phyloP scores from a whole-genome alignment of 1,140 invertebrate genomes.

The Ostrea denselamellosa region DNA sequence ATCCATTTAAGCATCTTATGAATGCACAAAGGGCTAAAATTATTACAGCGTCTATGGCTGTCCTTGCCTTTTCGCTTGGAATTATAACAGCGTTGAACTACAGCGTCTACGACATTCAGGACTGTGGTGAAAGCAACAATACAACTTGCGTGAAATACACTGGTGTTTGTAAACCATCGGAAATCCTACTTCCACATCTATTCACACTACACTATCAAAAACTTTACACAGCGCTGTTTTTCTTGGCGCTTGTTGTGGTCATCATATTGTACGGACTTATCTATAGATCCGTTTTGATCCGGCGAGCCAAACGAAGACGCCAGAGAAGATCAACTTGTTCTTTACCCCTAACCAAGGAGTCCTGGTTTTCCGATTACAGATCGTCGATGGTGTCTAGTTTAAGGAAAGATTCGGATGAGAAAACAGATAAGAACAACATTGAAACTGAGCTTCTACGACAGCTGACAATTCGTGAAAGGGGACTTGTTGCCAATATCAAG shows the following conservation, averaged over 20 bases:
- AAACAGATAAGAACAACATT: constrained; percentile 49
- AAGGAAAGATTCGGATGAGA: constrained; percentile 46
- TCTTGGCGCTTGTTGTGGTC: constrained; percentile 66
- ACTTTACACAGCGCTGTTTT: constrained; percentile 68
- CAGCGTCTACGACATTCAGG: constrained; percentile 64
- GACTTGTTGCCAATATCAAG: constrained; percentile 69
- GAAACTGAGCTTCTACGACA: constrained; percentile 51
- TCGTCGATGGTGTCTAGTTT: constrained; percentile 6
- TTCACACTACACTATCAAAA: constrained; percentile 69
- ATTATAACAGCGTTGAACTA: constrained; percentile 70
- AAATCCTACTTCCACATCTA: constrained; percentile 62
- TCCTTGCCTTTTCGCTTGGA: constrained; percentile 70
- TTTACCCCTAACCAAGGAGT: constrained; percentile 46
- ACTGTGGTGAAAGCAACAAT: not conserved
- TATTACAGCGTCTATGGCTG: constrained; percentile 64
- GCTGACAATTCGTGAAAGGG: constrained; percentile 55
- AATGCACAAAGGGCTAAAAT: constrained; percentile 71
- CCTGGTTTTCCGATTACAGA: constrained; percentile 55
- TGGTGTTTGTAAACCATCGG: constrained; percentile 64
- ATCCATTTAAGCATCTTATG: constrained; percentile 73
- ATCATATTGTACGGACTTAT: constrained; percentile 69
- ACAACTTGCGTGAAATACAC: constrained; percentile 4
- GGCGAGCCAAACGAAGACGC: constrained; percentile 60
- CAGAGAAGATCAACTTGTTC: constrained; percentile 58
- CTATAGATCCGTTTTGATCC: constrained; percentile 65